phyloP scores from a whole-genome alignment of 1,140 invertebrate genomes.

The Amyelois transitella region DNA sequence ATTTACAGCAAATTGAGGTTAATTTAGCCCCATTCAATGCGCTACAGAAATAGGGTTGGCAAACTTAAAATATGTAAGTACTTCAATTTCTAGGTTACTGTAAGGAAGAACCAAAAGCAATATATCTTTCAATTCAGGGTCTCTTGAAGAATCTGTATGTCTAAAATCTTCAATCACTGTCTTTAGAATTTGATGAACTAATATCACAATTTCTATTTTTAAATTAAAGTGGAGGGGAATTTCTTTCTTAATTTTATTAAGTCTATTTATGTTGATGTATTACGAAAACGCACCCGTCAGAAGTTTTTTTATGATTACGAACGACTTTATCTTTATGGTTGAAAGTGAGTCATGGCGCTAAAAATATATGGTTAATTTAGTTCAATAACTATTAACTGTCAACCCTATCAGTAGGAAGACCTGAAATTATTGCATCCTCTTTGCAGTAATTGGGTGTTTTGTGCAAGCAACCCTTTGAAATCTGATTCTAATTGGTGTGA shows the following conservation, averaged over 20 bases:
- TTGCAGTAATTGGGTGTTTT: conserved; percentile 10
- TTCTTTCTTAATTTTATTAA: too few species aligned
- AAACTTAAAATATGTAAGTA: background rate
- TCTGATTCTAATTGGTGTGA: conserved; percentile 4
- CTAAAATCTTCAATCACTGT: too few species aligned
- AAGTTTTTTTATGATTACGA: too few species aligned
- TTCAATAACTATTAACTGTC: background rate
- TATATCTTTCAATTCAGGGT: too few species aligned
- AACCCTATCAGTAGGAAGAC: conserved; percentile 23
- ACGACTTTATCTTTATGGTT: background rate
- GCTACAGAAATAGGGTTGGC: background rate
- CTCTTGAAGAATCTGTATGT: too few species aligned
- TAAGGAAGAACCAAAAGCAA: too few species aligned
- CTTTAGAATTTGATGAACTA: too few species aligned
- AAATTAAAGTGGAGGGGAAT: too few species aligned
- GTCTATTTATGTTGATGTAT: too few species aligned
- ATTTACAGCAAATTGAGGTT: conserved; percentile 29
- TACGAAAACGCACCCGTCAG: too few species aligned
- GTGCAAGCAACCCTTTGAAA: conserved; percentile 6
- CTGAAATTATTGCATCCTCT: conserved; percentile 44
- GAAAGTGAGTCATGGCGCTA: background rate
- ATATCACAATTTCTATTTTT: too few species aligned
- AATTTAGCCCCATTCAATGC: conserved; percentile 24
- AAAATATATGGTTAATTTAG: background rate
- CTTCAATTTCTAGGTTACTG: too few species aligned